Conservation (phyloP, 2,888 invertebrate genomes). For the Oscheius onirici region DNA sequence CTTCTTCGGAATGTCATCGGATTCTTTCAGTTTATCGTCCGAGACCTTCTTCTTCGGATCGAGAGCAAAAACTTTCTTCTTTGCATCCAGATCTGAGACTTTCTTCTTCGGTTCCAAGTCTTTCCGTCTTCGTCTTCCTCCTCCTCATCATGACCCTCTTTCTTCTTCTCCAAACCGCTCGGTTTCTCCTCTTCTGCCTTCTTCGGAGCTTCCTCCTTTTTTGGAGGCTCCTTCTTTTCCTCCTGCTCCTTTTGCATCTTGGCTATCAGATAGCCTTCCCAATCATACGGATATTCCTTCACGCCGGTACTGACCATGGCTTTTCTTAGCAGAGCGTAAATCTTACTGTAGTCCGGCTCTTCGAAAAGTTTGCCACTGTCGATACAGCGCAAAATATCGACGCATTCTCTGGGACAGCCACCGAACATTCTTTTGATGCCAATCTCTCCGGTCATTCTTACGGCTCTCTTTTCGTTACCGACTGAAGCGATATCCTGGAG, state of each 20-base stretch:
- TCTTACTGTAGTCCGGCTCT: constrained; percentile 59
- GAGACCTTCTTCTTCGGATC: background rate
- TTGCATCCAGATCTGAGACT: background rate
- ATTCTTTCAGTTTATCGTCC: background rate
- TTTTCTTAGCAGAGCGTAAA: constrained; percentile 52
- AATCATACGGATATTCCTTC: constrained; percentile 51
- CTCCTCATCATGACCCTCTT: background rate
- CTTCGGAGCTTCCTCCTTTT: constrained; percentile 1
- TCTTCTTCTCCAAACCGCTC: background rate
- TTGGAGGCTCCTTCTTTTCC: constrained; percentile 14
- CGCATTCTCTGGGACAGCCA: constrained; percentile 59
- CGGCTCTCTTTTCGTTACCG: constrained; percentile 53
- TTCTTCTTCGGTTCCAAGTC: background rate
- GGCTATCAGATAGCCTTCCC: constrained; percentile 44
- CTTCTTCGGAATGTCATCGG: background rate
- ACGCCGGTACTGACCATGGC: constrained; percentile 51
- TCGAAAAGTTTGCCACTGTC: constrained; percentile 61
- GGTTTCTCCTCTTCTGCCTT: background rate
- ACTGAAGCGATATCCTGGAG: constrained; percentile 54
- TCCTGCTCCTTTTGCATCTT: constrained; percentile 34
- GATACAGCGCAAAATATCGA: constrained; percentile 54
- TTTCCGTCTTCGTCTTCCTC: background rate
- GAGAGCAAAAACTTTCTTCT: background rate
- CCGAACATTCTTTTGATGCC: constrained; percentile 59
- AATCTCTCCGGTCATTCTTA: constrained; percentile 42